phyloP scores from a whole-genome alignment of 1,140 invertebrate genomes.

The Plutomurus gul region DNA sequence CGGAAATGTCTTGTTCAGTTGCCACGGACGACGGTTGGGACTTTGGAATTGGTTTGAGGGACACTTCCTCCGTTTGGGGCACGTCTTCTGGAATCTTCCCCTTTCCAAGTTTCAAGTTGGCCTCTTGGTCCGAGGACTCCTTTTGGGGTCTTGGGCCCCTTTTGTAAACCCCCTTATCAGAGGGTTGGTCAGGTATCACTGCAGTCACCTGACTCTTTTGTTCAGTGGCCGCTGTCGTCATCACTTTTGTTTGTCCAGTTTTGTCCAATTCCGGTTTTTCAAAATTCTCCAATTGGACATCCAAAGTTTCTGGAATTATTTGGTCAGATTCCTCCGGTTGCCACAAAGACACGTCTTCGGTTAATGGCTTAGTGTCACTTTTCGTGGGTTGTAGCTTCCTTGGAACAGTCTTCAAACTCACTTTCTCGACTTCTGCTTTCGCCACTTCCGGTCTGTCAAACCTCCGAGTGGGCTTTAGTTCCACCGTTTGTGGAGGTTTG shows the following conservation, averaged over 20 bases:
- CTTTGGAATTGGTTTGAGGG: constrained; percentile 45
- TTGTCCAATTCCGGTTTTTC: neutral
- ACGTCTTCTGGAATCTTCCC: constrained; percentile 54
- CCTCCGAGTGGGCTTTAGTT: neutral
- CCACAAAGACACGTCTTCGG: neutral
- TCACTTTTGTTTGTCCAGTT: neutral
- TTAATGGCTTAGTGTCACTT: neutral
- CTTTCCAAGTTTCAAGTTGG: constrained; percentile 50
- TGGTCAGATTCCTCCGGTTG: neutral
- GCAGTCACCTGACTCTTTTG: neutral
- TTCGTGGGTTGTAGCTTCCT: neutral
- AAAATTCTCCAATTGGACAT: neutral
- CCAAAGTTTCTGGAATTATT: neutral
- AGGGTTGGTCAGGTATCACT: neutral
- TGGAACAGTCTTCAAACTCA: constrained; percentile 43
- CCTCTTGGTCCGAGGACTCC: neutral
- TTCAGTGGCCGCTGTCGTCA: neutral
- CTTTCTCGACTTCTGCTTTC: constrained; percentile 45
- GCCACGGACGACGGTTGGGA: too few species aligned
- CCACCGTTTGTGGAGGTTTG: neutral
- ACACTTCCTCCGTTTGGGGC: constrained; percentile 15
- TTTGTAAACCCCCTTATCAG: neutral
- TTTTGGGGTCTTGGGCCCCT: neutral
- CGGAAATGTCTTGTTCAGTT: too few species aligned
- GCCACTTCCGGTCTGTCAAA: neutral